Evolutionary conservation across 1,140 invertebrate species (phyloP), one percentile per base, ranked within the genome.

Genomic region (Drosophila pallidifrons): DNA sequence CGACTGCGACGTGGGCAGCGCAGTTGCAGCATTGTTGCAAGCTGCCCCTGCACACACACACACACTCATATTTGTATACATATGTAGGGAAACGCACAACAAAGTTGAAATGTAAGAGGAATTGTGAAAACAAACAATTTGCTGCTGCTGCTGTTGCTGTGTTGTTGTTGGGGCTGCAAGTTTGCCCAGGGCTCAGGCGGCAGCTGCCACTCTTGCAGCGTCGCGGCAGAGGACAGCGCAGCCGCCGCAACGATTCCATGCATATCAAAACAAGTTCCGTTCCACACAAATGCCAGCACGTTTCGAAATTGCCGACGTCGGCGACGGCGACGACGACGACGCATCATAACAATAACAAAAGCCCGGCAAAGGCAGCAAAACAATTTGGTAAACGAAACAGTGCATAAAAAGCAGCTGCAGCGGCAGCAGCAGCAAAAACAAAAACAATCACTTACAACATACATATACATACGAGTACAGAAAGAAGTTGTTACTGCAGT

Each of bases 301-400:
- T 87, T 87, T 87, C 83, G 82, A 87, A 87, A 88, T 80, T 74
- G 63, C 79, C 69, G 67, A 66, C 52, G 63, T 49, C 55, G 32
- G 38, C 43, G 20, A 25, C 35, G 35, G 8, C 35, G 35, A 38
- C 8, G 67, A 58, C 68, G 54, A 57, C 75, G 76, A 86, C 82
- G 82, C 76, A 87, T 87, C 83, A 87, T 82, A 87, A 87, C 82
- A 87, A 87, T 87, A 87, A 87, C 82, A 87, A 87, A 87, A 77
- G 72, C 72, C 77, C 63, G 57, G 32, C 61, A 71, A 57, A 58
- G 57, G 32, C 61, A 71, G 52, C 65, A 78, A 80, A 82, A 85
- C 77, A 79, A 77, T 83, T 81, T 73, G 69, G 80, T 61, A 72
- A 78, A 73, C 63, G 79, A 87, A 87, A 86, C 72, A 79, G 72